phyloP scores from a whole-genome alignment of 2,113 vertebrate species.

The Anolis sagrei region DNA sequence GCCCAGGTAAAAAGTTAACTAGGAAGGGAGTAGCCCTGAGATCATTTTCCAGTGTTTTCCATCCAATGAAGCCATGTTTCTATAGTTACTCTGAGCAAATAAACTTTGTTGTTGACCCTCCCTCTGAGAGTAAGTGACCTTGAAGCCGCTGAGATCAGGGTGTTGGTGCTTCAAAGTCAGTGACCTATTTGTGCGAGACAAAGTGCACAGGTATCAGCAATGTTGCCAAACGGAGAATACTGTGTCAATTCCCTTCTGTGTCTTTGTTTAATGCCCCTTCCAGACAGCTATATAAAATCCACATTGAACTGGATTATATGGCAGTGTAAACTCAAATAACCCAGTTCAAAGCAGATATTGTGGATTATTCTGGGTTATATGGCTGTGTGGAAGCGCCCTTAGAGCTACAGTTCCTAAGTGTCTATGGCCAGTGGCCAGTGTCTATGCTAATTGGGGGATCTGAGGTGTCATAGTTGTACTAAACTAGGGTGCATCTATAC shows the following conservation, averaged over 20 bases:
- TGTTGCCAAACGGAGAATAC: not conserved
- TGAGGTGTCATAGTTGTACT: not conserved
- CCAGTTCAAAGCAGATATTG: too few relatives aligned
- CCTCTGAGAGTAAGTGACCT: not conserved
- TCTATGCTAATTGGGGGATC: not conserved
- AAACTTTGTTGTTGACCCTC: not conserved
- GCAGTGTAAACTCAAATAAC: too few relatives aligned
- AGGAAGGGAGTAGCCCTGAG: not conserved
- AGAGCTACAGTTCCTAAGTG: too few relatives aligned
- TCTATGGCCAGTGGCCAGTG: too few relatives aligned
- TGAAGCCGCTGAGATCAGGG: not conserved
- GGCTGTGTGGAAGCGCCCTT: too few relatives aligned
- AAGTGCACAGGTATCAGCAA: not conserved
- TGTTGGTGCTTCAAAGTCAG: not conserved
- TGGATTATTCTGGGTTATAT: too few relatives aligned
- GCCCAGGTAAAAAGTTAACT: conserved; percentile 1
- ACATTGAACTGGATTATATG: too few relatives aligned
- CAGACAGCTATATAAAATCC: too few relatives aligned
- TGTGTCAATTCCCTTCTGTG: not conserved
- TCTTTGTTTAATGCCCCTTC: not conserved
- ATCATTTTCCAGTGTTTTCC: not conserved
- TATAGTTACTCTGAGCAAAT: conserved; percentile 9
- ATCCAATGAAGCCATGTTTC: not conserved
- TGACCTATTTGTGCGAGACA: not conserved
- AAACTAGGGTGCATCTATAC: too few relatives aligned